A percentile compares a stretch with the other conserved stretches of the same genome.
Conservation (phyloP, 37 sponge, comb jelly and placozoan genomes). For the Chondrosia reniformis region DNA sequence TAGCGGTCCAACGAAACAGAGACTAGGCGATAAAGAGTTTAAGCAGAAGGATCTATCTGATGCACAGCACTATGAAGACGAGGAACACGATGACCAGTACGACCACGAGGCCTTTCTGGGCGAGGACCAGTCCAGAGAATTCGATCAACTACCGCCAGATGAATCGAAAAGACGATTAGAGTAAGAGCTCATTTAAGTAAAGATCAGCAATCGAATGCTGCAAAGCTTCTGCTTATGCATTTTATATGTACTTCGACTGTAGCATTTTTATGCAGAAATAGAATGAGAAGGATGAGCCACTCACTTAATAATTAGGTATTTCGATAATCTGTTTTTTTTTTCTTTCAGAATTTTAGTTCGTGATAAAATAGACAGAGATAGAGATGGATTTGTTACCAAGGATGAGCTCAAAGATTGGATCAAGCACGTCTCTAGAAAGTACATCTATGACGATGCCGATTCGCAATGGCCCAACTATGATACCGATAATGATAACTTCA, state of each 20-base stretch:
- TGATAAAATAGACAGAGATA: constrained; percentile 64
- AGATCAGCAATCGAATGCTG: not conserved
- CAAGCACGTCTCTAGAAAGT: constrained; percentile 55
- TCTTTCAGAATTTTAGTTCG: too few relatives aligned
- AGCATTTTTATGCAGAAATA: too few relatives aligned
- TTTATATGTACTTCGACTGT: too few relatives aligned
- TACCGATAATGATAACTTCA: constrained; percentile 28
- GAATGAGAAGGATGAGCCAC: too few relatives aligned
- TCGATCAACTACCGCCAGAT: constrained; percentile 54
- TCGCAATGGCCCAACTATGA: constrained; percentile 49
- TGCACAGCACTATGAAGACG: constrained; percentile 31
- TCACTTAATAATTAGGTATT: too few relatives aligned
- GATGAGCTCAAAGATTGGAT: constrained; percentile 80
- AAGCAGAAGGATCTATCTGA: constrained; percentile 18
- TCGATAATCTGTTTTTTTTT: too few relatives aligned
- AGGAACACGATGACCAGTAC: constrained; percentile 51
- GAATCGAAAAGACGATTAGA: constrained; percentile 58
- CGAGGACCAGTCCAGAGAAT: constrained; percentile 47
- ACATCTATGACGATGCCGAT: constrained; percentile 53
- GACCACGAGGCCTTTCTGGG: constrained; percentile 88
- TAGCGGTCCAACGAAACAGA: not conserved
- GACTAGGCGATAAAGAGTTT: not conserved
- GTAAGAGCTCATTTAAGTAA: too few relatives aligned
- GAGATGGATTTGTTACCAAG: constrained; percentile 57
- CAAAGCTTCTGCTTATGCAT: not conserved